Conservation (phyloP, 2,113 vertebrate genomes). For the Pleuronectes platessa region DNA sequence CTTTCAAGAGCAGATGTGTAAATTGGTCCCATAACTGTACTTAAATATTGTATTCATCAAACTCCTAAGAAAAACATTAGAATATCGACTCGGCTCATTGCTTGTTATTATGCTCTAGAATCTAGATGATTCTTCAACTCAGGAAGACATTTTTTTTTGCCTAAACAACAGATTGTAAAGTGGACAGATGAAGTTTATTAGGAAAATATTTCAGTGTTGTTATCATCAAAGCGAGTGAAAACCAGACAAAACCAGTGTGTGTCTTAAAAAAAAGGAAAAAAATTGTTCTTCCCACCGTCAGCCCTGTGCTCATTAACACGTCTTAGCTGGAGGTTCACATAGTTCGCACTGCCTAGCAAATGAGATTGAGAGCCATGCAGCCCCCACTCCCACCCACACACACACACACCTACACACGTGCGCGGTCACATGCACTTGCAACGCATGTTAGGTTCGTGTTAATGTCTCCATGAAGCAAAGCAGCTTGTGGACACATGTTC, state of each 20-base stretch:
- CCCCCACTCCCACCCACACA: slow-evolving; percentile 14
- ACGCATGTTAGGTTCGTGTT: slow-evolving; percentile 7
- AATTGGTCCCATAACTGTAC: background rate
- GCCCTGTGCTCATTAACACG: slow-evolving; percentile 58
- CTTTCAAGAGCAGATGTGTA: background rate
- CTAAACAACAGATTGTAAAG: background rate
- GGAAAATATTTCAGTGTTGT: no score
- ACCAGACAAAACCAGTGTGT: slow-evolving; percentile 1
- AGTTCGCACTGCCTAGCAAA: slow-evolving; percentile 65
- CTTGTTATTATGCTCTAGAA: no score
- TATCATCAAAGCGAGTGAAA: background rate
- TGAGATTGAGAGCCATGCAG: slow-evolving; percentile 27
- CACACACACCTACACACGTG: background rate
- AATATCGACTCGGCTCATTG: no score
- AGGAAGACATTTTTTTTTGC: background rate
- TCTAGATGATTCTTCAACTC: no score
- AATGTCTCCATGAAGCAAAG: background rate
- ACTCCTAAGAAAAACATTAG: background rate
- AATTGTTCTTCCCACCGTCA: background rate
- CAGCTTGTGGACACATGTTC: background rate
- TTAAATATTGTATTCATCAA: background rate
- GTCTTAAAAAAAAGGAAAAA: slow-evolving; percentile 6
- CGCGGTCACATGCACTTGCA: slow-evolving; percentile 24
- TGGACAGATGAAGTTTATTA: background rate
- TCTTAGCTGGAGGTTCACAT: slow-evolving; percentile 45